Evolutionary conservation across 2,113 vertebrate genomes (phyloP).

Genomic region (Gobius niger): DNA sequence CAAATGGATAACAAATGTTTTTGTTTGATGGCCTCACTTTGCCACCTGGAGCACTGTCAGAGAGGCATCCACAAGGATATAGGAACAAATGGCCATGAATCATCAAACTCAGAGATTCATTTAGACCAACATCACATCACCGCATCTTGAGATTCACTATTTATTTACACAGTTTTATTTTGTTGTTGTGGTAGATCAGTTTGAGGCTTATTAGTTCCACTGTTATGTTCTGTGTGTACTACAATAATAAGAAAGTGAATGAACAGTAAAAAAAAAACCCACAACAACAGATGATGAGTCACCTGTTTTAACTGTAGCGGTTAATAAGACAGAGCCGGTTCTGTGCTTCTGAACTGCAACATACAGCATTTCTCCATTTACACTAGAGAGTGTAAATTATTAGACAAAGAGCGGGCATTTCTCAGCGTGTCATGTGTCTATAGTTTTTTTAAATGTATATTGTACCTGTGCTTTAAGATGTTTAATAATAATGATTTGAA

Average conservation of each 20-base stretch:
- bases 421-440: no score
- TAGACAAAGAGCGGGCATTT: no score
- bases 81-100: constrained; percentile 11
- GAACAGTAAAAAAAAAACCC: constrained; percentile 28
- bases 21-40: constrained; percentile 50
- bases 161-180: constrained; percentile 24
- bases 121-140: not conserved
- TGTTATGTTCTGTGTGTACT: not conserved
- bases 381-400: not conserved
- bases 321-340: constrained; percentile 38
- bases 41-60: constrained; percentile 35
- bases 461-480: no score
- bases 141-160: not conserved
- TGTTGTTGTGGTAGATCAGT: constrained; percentile 36
- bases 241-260: constrained; percentile 15
- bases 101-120: constrained; percentile 32
- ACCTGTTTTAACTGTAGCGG: constrained; percentile 43
- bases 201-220: not conserved
- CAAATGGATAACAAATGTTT: constrained; percentile 71
- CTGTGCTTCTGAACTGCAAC: constrained; percentile 22
- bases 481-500: no score
- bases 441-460: no score
- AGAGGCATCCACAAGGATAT: constrained; percentile 17
- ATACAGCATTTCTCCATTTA: not conserved
- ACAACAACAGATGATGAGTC: constrained; percentile 47